These are phyloP conservation scores for Rhabdophis nuchalis DNA, from an alignment of 2,797 vertebrate species.

Conservation along the genomic window DNA sequence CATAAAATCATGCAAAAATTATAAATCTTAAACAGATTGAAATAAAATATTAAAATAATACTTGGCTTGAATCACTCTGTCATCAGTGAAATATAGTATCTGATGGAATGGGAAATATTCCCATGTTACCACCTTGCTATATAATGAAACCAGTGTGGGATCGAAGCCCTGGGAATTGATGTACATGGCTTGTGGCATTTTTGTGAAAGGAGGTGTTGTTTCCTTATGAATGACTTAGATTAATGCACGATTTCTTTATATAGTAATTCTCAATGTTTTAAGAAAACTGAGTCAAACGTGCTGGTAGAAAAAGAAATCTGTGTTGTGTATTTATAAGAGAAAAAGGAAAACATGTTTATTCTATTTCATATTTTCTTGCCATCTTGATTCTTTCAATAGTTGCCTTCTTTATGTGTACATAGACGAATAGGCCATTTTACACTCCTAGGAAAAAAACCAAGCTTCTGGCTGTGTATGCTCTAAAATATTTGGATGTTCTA, in stretches of 20 bases:
- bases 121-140: not conserved
- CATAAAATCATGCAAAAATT: not conserved
- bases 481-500: not conserved
- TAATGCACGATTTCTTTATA: not conserved
- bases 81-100: not conserved
- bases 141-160: conserved; percentile 13
- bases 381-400: not conserved
- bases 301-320: not conserved
- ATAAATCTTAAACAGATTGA: not conserved
- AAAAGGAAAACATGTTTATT: not conserved
- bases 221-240: not conserved
- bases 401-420: not conserved
- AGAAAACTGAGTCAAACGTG: not conserved
- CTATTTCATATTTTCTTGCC: not conserved
- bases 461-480: not conserved
- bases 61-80: not conserved
- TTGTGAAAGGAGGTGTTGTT: conserved; percentile 1
- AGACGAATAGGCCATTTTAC: not conserved
- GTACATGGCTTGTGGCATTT: not conserved
- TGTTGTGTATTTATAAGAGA: not conserved
- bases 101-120: not conserved
- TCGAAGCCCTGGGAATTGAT: not conserved
- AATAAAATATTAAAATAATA: not conserved
- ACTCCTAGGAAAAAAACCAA: not conserved
- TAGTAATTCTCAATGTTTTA: not conserved